Conservation (phyloP, 2,113 vertebrate species). For the Sturnira hondurensis region DNA sequence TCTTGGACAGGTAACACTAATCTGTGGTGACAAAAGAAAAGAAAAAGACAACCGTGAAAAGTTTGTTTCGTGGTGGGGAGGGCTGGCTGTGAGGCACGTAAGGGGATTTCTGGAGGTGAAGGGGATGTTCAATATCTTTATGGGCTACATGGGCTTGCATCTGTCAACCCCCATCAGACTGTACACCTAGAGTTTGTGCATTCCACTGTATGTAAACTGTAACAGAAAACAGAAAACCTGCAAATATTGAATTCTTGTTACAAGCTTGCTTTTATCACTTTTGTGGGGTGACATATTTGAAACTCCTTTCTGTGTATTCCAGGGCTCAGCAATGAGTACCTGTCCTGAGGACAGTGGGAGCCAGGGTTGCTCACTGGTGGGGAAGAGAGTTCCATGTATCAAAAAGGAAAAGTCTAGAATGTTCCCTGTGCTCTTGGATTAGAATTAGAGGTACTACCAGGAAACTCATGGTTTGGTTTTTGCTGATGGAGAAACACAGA, state of each 20-base stretch:
- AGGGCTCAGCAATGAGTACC: accelerated
- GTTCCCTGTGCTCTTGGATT: background rate
- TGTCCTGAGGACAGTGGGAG: accelerated
- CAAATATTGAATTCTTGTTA: background rate
- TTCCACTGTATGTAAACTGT: background rate
- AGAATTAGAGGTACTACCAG: background rate
- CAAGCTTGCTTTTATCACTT: background rate
- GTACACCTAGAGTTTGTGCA: background rate
- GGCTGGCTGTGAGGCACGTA: accelerated
- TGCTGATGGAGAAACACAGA: accelerated
- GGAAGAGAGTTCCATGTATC: accelerated
- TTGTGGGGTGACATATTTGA: accelerated
- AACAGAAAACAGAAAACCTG: background rate
- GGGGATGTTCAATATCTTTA: background rate
- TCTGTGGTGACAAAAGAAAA: background rate
- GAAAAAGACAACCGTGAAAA: background rate
- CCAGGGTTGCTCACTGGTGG: background rate
- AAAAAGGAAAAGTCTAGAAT: background rate
- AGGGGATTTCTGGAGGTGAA: accelerated
- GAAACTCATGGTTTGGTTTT: background rate
- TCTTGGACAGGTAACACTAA: background rate
- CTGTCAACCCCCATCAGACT: background rate
- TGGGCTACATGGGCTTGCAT: background rate
- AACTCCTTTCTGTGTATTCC: background rate
- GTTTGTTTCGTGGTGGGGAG: background rate